Conservation (phyloP, 35 echinoderm and acorn worm genomes). For the Diadema setosum region DNA sequence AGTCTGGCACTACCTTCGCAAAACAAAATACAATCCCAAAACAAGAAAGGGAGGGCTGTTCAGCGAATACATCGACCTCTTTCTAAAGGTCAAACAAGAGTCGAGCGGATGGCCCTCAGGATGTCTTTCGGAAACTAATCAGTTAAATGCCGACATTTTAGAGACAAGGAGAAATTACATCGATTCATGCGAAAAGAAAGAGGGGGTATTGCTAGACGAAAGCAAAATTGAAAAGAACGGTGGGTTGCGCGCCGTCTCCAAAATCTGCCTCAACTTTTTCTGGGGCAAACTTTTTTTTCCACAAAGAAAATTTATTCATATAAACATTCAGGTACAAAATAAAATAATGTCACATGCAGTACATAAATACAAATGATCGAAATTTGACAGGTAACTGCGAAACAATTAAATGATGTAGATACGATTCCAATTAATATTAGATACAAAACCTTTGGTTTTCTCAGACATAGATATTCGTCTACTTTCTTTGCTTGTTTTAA, state of each 20-base stretch:
- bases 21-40: constrained; percentile 8
- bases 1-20: constrained; percentile 61
- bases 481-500: no score
- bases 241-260: constrained; percentile 39
- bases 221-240: constrained; percentile 16
- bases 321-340: no score
- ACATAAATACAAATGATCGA: no score
- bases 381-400: no score
- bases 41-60: constrained; percentile 27
- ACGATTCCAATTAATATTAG: no score
- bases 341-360: no score
- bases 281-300: constrained; percentile 82
- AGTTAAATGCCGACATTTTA: neutral
- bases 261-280: constrained; percentile 50
- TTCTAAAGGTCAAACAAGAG: constrained; percentile 63
- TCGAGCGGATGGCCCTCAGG: constrained; percentile 22
- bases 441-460: no score
- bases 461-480: no score
- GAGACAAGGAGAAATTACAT: constrained; percentile 26
- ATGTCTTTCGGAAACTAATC: neutral
- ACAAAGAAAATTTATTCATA: no score
- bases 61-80: constrained; percentile 51
- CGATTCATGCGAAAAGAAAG: constrained; percentile 8
- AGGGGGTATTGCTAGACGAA: constrained; percentile 47
- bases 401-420: no score